A percentile compares a stretch with the other conserved stretches of the same genome.
phyloP scores from a whole-genome alignment of 2,113 vertebrate genomes.

The Bothrops jararaca region DNA sequence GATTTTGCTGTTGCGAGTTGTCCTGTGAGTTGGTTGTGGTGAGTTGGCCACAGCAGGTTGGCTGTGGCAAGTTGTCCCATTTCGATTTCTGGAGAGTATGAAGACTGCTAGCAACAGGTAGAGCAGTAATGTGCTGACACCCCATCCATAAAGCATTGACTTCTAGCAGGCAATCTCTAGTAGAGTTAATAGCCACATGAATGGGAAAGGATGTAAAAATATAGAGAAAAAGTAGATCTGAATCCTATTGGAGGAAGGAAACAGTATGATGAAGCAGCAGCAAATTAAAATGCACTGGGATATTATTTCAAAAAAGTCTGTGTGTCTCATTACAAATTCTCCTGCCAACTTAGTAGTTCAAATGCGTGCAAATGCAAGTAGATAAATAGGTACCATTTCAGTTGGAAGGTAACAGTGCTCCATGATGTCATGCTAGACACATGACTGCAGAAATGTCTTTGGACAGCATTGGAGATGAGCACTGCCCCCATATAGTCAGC shows the following conservation, averaged over 20 bases:
- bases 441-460: neutral
- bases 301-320: neutral
- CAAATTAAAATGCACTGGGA: neutral
- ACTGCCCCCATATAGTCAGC: neutral
- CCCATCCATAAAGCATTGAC: neutral
- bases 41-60: too few relatives aligned
- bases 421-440: neutral
- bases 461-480: neutral
- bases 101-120: neutral
- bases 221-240: conserved; percentile 43
- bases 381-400: neutral
- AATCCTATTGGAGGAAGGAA: neutral
- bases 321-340: neutral
- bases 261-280: neutral
- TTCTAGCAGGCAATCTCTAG: conserved; percentile 13
- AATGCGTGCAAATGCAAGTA: neutral
- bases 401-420: neutral
- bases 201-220: conserved; percentile 46
- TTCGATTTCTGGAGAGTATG: neutral
- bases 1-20: too few relatives aligned
- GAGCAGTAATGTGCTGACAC: neutral
- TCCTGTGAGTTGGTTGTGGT: too few relatives aligned
- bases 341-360: neutral
- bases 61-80: neutral
- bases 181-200: conserved; percentile 29